Conservation (phyloP, 2,888 invertebrate species). For the Sminthurinus aureus region DNA sequence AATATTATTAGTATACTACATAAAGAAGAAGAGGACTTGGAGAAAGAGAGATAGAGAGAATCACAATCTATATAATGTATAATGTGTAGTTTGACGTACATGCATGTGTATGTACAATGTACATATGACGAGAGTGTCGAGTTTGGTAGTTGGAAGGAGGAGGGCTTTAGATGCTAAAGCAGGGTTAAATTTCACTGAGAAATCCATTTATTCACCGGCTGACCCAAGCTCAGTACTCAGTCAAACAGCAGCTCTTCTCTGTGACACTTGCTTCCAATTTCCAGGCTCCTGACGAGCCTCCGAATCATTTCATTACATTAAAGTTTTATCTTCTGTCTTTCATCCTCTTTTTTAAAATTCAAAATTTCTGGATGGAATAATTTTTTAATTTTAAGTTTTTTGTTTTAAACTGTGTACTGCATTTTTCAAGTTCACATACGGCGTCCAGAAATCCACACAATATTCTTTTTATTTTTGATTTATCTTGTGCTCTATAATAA, state of each 20-base stretch:
- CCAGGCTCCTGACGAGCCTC: background rate
- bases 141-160: background rate
- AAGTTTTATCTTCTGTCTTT: background rate
- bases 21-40: background rate
- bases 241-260: conserved; percentile 46
- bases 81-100: background rate
- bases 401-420: no score
- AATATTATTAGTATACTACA: background rate
- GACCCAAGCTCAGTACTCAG: conserved; percentile 51
- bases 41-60: conserved; percentile 2
- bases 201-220: conserved; percentile 51
- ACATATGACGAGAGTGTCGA: no score
- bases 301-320: background rate
- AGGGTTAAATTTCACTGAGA: conserved; percentile 49
- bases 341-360: background rate
- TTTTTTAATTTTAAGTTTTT: no score
- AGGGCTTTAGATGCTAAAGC: background rate
- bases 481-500: no score
- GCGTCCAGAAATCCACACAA: no score
- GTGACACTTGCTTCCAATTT: conserved; percentile 30
- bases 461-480: no score
- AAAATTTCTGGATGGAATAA: no score
- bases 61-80: background rate
- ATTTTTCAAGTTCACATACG: background rate
- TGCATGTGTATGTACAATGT: background rate